Evolutionary conservation across 2,888 invertebrate genomes (phyloP), one percentile per base, ranked within the genome.

Genomic region (Diabrotica balteata): DNA sequence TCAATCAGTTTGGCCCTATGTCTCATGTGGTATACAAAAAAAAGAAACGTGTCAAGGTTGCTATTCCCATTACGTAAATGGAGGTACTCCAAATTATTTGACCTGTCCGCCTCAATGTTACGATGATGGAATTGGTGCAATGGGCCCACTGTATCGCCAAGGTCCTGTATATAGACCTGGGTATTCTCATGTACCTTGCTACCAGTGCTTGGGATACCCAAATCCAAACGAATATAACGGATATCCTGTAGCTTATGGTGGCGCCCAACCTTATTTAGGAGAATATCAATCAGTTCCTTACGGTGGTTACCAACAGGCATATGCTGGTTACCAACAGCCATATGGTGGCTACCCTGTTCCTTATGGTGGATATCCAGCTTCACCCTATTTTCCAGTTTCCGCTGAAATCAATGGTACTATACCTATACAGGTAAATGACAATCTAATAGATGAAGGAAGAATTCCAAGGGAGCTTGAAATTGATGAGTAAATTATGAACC

Each of bases 1-100:
- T 66, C 79, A 79, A 53, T 76, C 79, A 0, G 64, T 63, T 9
- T 84, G 84, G 84, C 84, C 85, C 2, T 85, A 83, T 63, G 81
- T 84, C 0, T 65, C 74, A 3, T 83, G 83, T 71, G 78, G 77
- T 10, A 73, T 79, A 47, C 74, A 75, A 69, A 69, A 70, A 32
- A 67, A 73, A 7, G 62, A 68, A 8, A 66, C 72, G 0, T 84
- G 84, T 66, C 79, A 77, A 6, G 84, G 83, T 8, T 84, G 84
- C 72, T 84, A 84, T 73, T 71, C 75, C 44, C 81, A 82, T 50
- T 81, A 80, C 63, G 72, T 72, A 4, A 76, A 76, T 63, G 51
- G 57, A 2, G 68, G 71, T 7, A 67, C 73, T 9, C 69, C 63
- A 9, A 67, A 70, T 47, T 75, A 74, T 47, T 51, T 67, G 7